Base-by-base conservation (phyloP, 1,140 invertebrate species). In the Zaprionus vittiger region DNA sequence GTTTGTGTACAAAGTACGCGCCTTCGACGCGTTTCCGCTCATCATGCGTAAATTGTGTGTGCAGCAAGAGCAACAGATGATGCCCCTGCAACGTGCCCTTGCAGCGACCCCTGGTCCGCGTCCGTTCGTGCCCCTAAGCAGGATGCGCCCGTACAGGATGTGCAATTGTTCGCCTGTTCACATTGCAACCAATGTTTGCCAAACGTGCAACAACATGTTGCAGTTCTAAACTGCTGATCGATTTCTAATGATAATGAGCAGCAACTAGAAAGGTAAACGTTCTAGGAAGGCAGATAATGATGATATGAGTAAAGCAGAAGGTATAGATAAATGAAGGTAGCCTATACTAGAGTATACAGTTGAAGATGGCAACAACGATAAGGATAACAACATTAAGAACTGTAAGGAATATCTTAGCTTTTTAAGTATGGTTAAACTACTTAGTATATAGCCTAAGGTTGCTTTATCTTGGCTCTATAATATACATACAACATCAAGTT, bases 1-100 rank as follows among this genome's bases (percentile, higher is more conserved):
- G 70, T 91, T 89, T 89, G 85, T 90, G 70, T 89, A 90, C 85
- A 85, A 68, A 72, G 85, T 69, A 81, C 84, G 84, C 85, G 85
- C 85, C 85, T 90, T 72, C 59, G 24, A 57, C 41, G 61, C 75
- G 56, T 80, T 73, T 80, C 81, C 71, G 66, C 81, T 77, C 66
- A 77, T 72, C 59, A 73, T 68, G 61, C 74, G 72, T 78, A 66
- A 59, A 59, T 70, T 52, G 47, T 52, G 47, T 62, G 17, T 22
- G 28, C 37, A n/a, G 41, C 64, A 34, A 34, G 31, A 78, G 79
- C 82, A 85, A 85, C 83, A 84, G 81, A 81, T 84, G 81, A 84
- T 72, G 37, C 54, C 73, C 73, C 37, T 22, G 34, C 41, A 20
- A 12, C 38, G 31, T 15, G 31, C 37, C 55, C n/a, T 14, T n/a